phyloP scores from a whole-genome alignment of 2,888 invertebrate genomes.

The Cacoxenus indagator region DNA sequence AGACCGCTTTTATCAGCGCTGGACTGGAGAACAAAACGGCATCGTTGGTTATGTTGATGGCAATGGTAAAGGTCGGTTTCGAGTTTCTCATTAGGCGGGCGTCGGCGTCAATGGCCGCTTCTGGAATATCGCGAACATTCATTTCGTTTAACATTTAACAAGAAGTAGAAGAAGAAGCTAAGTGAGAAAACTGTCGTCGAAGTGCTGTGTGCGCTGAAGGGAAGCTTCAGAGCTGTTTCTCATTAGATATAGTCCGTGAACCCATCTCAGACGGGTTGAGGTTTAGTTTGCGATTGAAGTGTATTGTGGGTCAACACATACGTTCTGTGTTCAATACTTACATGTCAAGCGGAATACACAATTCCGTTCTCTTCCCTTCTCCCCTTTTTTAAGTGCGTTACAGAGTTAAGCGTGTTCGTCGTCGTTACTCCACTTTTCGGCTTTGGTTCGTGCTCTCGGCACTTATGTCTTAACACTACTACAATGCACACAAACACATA shows the following conservation, averaged over 20 bases:
- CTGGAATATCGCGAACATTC: not conserved
- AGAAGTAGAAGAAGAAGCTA: not conserved
- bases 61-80: not conserved
- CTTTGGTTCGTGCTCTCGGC: not conserved
- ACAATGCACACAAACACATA: not conserved
- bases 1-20: not conserved
- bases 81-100: not conserved
- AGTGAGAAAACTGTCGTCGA: too few species aligned
- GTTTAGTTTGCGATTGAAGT: not conserved
- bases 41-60: not conserved
- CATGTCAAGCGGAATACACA: conserved; percentile 19
- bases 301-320: not conserved
- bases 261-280: too few species aligned
- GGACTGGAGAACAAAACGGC: not conserved
- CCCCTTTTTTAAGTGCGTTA: not conserved
- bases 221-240: too few species aligned
- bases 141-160: not conserved
- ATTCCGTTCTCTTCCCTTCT: not conserved
- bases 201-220: too few species aligned
- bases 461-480: not conserved
- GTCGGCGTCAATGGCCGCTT: too few species aligned
- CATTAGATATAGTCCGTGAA: too few species aligned
- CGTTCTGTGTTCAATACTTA: conserved; percentile 2
- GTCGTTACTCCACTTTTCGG: not conserved
- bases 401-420: too few species aligned